A percentile compares a stretch with the other conserved stretches of the same genome.
These are phyloP conservation scores for Pterocles burchelli DNA, from an alignment of 2,113 vertebrate species.

Conservation along the genomic window DNA sequence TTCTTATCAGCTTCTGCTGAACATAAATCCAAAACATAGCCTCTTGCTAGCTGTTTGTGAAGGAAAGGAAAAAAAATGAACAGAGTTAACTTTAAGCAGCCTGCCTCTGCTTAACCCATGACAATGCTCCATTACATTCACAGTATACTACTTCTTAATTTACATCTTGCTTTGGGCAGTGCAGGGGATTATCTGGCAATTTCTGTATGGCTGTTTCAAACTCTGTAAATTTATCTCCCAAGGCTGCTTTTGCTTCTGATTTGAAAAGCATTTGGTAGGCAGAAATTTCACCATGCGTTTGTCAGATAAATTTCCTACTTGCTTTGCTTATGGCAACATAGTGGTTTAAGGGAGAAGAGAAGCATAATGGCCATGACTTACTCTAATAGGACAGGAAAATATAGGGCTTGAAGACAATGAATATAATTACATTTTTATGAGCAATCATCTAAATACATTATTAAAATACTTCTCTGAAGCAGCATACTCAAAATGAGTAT, in stretches of 20 bases:
- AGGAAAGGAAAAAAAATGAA: no score
- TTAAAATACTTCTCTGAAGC: constrained; percentile 31
- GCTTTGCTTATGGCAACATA: constrained; percentile 59
- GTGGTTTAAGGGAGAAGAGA: constrained; percentile 24
- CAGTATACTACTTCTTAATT: constrained; percentile 75
- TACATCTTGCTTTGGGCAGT: constrained; percentile 71
- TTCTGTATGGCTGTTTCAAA: constrained; percentile 63
- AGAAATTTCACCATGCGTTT: constrained; percentile 62
- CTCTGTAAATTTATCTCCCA: constrained; percentile 67
- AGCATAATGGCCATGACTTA: constrained; percentile 57
- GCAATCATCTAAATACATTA: constrained; percentile 56
- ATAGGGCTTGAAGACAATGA: constrained; percentile 51
- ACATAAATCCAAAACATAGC: no score
- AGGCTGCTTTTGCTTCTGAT: constrained; percentile 59
- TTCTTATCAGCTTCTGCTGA: no score
- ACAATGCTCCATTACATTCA: constrained; percentile 72
- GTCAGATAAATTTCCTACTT: constrained; percentile 66
- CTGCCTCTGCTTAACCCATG: no score
- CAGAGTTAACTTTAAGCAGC: no score
- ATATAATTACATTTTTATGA: constrained; percentile 62
- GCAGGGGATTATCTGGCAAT: constrained; percentile 57
- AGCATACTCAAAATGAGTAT: constrained; percentile 5
- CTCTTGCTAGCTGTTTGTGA: no score
- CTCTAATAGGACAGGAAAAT: constrained; percentile 60
- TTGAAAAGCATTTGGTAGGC: constrained; percentile 65